Evolutionary conservation across 2,888 invertebrate species (phyloP), one percentile per base, ranked within the genome.

Genomic region (Scotopteryx bipunctaria): DNA sequence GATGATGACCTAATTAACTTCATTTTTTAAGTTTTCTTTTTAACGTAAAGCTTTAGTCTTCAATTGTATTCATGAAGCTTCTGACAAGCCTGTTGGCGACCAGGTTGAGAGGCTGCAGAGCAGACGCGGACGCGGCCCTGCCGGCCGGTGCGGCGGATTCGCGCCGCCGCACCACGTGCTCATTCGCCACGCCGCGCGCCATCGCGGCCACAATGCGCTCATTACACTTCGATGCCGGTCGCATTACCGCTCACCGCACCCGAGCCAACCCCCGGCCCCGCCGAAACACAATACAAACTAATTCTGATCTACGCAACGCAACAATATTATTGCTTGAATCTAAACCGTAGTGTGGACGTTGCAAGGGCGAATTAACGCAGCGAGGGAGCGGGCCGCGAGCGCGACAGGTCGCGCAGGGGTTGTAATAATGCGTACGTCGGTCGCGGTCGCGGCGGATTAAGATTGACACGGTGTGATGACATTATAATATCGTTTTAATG

Each of bases 381-480:
- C 13, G 46, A 2, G 13, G n/a, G 6, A 11, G 19, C 9, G 9
- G 4, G 36, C 29, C 11, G 29, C 31, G 9, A 11, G 23, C 8
- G 40, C 45, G 52, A 57, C 58, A 9, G 17, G 50, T 15, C 23
- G 31, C 50, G 37, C 33, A 45, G 47, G 66, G 75, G 70, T 50
- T 53, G 53, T 38, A 54, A 57, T 62, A 67, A 66, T 66, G 68
- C 66, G 64, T n/a, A n/a, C 60, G 38, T 58, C 57, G 56, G 59
- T 61, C 59, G 79, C 79, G 79, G 77, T 76, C 73, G 73, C 77
- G 70, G 64, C 64, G 83, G 73, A 82, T 82, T 81, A 78, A 71
- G 72, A 76, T 79, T 77, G 83, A 82, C 76, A 72, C 81, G 82
- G 75, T 73, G 78, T 77, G 83, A 83, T 82, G 83, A 82, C 76